A percentile compares a stretch with the other conserved stretches of the same genome.
Evolutionary conservation across 2,888 invertebrate genomes (phyloP).

Genomic region (Mythimna impura): DNA sequence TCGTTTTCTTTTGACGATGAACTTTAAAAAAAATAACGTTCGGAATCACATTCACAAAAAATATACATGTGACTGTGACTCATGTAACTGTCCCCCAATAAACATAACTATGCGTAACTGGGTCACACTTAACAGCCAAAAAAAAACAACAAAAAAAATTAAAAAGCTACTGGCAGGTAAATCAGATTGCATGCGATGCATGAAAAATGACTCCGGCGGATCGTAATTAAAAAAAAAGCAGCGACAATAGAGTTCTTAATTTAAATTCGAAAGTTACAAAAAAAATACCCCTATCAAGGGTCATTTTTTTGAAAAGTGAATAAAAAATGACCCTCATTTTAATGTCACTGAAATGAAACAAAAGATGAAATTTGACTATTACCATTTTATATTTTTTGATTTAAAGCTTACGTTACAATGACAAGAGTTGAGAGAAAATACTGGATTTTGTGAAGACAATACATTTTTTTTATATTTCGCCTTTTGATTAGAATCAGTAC

Average conservation of each 20-base stretch:
- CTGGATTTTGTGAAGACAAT: constrained; percentile 70
- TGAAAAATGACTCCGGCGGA: constrained; percentile 88
- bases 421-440: constrained; percentile 77
- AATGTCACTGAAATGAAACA: constrained; percentile 85
- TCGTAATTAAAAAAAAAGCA: constrained; percentile 83
- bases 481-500: constrained; percentile 77
- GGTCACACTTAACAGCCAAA: constrained; percentile 58
- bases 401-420: constrained; percentile 83
- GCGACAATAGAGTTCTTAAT: constrained; percentile 84
- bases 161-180: constrained; percentile 82
- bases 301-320: constrained; percentile 63
- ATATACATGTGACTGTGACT: constrained; percentile 23
- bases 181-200: constrained; percentile 89
- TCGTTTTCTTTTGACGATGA: neutral
- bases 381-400: constrained; percentile 84
- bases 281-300: constrained; percentile 64
- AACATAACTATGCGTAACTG: constrained; percentile 54
- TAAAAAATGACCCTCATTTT: constrained; percentile 75
- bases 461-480: constrained; percentile 69
- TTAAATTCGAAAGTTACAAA: constrained; percentile 84
- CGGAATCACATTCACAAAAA: neutral
- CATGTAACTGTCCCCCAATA: constrained; percentile 61
- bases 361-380: constrained; percentile 85
- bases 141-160: constrained; percentile 63
- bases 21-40: neutral